Conservation (phyloP, 2,113 vertebrate genomes). For the Corvus cornix region DNA sequence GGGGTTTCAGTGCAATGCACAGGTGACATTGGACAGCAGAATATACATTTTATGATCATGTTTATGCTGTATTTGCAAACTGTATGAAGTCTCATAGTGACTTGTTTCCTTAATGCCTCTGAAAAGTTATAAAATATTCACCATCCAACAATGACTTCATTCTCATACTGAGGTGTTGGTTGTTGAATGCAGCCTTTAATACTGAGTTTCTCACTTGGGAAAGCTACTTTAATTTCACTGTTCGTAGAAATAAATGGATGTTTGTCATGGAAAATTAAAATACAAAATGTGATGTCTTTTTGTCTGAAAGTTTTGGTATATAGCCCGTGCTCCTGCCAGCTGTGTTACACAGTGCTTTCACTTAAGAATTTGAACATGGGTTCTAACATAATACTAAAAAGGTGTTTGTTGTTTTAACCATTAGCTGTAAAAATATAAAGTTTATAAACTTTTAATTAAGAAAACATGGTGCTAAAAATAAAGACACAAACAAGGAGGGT, state of each 20-base stretch:
- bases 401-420: slow-evolving; percentile 61
- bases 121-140: slow-evolving; percentile 61
- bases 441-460: slow-evolving; percentile 39
- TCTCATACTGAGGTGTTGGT: slow-evolving; percentile 68
- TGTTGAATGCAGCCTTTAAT: slow-evolving; percentile 74
- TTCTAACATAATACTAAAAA: slow-evolving; percentile 10
- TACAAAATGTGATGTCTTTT: slow-evolving; percentile 57
- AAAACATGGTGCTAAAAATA: slow-evolving; percentile 39
- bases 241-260: slow-evolving; percentile 58
- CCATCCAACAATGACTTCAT: slow-evolving; percentile 62
- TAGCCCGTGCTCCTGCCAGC: slow-evolving; percentile 53
- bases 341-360: slow-evolving; percentile 1
- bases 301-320: slow-evolving; percentile 45
- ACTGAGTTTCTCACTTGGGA: slow-evolving; percentile 54
- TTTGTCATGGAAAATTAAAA: slow-evolving; percentile 68
- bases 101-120: slow-evolving; percentile 59
- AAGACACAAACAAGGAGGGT: not conserved
- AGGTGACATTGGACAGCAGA: not conserved
- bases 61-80: not conserved
- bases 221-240: slow-evolving; percentile 61
- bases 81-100: slow-evolving; percentile 33
- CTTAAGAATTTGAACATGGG: not conserved
- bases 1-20: not conserved
- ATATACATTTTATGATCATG: not conserved
- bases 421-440: slow-evolving; percentile 56